A percentile compares a stretch with the other conserved stretches of the same genome.
phyloP scores from a whole-genome alignment of 2,113 vertebrate genomes.

The Mandrillus leucophaeus region DNA sequence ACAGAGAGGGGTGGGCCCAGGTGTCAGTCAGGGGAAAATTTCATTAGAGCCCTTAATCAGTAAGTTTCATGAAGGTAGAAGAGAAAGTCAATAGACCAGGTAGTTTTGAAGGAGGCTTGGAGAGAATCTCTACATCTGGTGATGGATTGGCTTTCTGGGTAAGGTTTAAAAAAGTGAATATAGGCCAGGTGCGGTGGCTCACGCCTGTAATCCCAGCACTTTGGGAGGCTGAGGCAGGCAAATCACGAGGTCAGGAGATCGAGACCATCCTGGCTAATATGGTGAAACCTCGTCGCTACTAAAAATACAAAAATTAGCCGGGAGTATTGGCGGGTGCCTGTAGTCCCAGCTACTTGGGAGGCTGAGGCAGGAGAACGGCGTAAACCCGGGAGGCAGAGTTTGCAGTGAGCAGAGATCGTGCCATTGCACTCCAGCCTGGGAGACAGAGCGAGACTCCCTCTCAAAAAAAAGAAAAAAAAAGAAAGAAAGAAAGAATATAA shows the following conservation, averaged over 20 bases:
- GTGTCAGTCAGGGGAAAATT: neutral
- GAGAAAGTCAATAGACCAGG: neutral
- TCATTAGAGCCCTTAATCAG: neutral
- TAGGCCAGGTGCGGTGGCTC: too few species aligned
- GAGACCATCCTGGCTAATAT: rapidly evolving
- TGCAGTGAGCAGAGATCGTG: rapidly evolving
- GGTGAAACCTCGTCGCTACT: too few species aligned
- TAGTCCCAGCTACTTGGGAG: too few species aligned
- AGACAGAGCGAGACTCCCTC: too few species aligned
- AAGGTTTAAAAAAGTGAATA: neutral
- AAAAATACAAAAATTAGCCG: too few species aligned
- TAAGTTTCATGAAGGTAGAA: neutral
- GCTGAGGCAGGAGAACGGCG: too few species aligned
- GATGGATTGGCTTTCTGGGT: too few species aligned
- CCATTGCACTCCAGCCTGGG: too few species aligned
- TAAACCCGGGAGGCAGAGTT: rapidly evolving
- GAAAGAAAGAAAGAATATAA: neutral
- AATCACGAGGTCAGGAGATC: too few species aligned
- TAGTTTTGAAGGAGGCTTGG: neutral
- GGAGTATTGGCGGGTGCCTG: rapidly evolving
- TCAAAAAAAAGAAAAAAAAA: too few species aligned
- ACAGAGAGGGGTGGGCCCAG: neutral
- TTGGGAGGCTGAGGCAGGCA: too few species aligned
- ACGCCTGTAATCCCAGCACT: too few species aligned
- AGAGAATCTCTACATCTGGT: neutral